phyloP scores from a whole-genome alignment of 2,113 vertebrate species.

The Rhinogobius similis region DNA sequence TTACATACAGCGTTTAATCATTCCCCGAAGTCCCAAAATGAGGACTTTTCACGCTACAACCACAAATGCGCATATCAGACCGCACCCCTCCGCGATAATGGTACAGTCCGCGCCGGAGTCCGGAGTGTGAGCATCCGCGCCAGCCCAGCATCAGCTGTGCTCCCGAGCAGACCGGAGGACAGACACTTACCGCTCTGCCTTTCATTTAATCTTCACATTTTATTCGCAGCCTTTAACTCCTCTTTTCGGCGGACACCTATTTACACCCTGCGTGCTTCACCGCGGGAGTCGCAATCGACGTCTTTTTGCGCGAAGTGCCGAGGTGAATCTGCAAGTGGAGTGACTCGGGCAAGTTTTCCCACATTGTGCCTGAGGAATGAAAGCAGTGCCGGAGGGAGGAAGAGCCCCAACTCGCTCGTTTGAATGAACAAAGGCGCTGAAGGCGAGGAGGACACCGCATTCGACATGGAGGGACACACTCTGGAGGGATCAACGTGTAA shows the following conservation, averaged over 20 bases:
- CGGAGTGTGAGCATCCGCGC: conserved; percentile 34
- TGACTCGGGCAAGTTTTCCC: conserved; percentile 54
- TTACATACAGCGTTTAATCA: not conserved
- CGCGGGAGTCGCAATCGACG: conserved; percentile 10
- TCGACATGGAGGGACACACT: conserved; percentile 61
- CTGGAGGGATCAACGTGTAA: conserved; percentile 66
- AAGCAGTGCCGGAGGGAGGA: conserved; percentile 46
- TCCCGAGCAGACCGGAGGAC: conserved; percentile 25
- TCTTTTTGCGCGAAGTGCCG: conserved; percentile 15
- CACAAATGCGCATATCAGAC: not conserved
- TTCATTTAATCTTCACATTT: conserved; percentile 9
- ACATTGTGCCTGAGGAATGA: conserved; percentile 71
- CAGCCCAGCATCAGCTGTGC: conserved; percentile 71
- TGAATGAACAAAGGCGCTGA: conserved; percentile 67
- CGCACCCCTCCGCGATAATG: conserved; percentile 37
- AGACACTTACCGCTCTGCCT: conserved; percentile 38
- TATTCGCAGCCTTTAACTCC: not conserved
- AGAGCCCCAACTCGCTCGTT: conserved; percentile 56
- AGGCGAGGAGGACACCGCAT: conserved; percentile 42
- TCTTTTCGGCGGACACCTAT: not conserved
- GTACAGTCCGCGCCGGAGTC: conserved; percentile 62
- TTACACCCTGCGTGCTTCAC: not conserved
- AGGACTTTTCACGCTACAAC: not conserved
- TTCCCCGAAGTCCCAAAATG: not conserved
- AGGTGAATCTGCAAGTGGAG: conserved; percentile 47